phyloP scores from a whole-genome alignment of 2,113 vertebrate species.

The Microcebus jonahi region DNA sequence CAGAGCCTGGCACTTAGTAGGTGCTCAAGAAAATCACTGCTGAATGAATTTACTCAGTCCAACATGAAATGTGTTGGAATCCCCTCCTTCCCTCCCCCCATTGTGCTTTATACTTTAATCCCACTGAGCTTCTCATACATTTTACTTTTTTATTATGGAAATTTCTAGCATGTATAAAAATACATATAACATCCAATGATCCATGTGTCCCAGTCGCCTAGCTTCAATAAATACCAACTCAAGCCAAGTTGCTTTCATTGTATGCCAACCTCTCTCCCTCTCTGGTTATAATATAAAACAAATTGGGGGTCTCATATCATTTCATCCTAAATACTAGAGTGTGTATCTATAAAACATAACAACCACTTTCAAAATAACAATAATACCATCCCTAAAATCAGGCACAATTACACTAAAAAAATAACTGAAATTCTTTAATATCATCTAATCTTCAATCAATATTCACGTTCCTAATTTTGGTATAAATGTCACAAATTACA shows the following conservation, averaged over 20 bases:
- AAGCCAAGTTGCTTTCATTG: neutral
- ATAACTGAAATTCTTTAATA: neutral
- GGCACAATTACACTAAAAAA: no score
- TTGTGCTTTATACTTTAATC: neutral
- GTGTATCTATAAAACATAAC: neutral
- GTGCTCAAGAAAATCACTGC: neutral
- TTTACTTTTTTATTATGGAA: neutral
- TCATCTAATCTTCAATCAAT: neutral
- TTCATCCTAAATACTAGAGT: neutral
- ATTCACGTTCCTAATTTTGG: neutral
- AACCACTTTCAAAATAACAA: neutral
- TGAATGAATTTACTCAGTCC: neutral
- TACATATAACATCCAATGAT: neutral
- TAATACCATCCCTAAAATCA: neutral
- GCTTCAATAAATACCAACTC: neutral
- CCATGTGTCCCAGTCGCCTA: neutral
- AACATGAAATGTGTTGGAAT: neutral
- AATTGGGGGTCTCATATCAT: neutral
- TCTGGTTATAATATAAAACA: neutral
- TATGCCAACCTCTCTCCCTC: neutral
- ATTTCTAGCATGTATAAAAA: neutral
- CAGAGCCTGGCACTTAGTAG: neutral
- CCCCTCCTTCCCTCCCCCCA: neutral
- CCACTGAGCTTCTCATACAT: neutral
- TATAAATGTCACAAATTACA: neutral